phyloP scores from a whole-genome alignment of 2,888 invertebrate genomes.

The Strigamia transsilvanica region DNA sequence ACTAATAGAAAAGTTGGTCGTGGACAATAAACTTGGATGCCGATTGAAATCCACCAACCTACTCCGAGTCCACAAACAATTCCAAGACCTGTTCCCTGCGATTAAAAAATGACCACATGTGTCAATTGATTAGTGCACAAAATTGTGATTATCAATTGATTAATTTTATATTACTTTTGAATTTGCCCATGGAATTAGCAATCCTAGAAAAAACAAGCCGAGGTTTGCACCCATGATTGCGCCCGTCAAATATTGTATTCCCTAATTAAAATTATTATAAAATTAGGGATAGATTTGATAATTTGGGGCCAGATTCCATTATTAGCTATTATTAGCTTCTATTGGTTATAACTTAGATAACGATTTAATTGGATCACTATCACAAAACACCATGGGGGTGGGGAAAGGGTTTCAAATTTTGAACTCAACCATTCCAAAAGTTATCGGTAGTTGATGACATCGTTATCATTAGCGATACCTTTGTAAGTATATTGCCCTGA shows the following conservation, averaged over 20 bases:
- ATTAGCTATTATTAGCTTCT: neutral
- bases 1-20: too few species aligned
- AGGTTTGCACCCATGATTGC: constrained; percentile 17
- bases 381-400: too few species aligned
- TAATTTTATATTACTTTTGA: neutral
- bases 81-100: constrained; percentile 24
- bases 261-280: neutral
- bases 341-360: too few species aligned
- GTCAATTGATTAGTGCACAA: too few species aligned
- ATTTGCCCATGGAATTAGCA: constrained; percentile 37
- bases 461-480: too few species aligned
- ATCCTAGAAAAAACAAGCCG: constrained; percentile 15
- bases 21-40: neutral
- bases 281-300: neutral
- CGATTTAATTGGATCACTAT: too few species aligned
- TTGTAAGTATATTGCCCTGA: too few species aligned
- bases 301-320: neutral
- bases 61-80: constrained; percentile 10
- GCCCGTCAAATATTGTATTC: neutral
- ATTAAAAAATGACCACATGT: neutral
- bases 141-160: too few species aligned
- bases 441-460: too few species aligned
- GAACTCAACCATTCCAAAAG: too few species aligned
- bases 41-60: constrained; percentile 31
- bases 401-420: too few species aligned